Evolutionary conservation across 2,888 invertebrate genomes (phyloP), one percentile per base, ranked within the genome.

Genomic region (Physocephala rufipes): DNA sequence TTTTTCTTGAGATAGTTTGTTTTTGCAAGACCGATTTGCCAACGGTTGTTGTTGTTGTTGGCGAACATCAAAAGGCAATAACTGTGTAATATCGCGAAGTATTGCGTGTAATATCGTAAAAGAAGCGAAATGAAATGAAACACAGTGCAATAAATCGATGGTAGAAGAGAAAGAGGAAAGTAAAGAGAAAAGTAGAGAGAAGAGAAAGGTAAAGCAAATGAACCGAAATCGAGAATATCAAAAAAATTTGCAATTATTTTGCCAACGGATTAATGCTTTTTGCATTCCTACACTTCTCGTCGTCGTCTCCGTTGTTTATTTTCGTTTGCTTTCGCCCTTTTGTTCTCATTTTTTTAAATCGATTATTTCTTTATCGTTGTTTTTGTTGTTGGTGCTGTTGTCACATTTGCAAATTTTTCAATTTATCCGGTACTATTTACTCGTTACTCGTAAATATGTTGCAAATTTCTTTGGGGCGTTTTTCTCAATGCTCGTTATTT

Each of bases 11-110:
- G 64, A 55, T 64, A 67, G 64, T 30, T 58, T 64, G 45, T 43
- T 59, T 68, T 47, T 72, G n/a, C 19, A 66, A 30, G 36, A 28
- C 63, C 69, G 67, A 58, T 63, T 74, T 74, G 74, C 30, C 68
- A 70, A 49, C 61, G 67, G 51, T 71, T 73, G 59, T 64, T 21
- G 69, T 26, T 24, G n/a, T 53, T 51, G 36, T 58, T 43, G 43
- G 13, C 58, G 51, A 28, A 12, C 43, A 49, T 45, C 49, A 58
- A 59, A 71, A 71, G 71, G 65, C 71, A 66, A 71, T 71, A 71
- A 66, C 66, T 66, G 36, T 36, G 36, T 36, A 36, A 36, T 65
- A 49, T 66, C 51, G 66, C 65, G 51, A 28, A 51, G 30, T 47
- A 61, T 49, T 49, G 61, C 49, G 59, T 19, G 19, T 15, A n/a